Conservation (phyloP, 2,888 invertebrate genomes). For the Anarsia innoxiella region DNA sequence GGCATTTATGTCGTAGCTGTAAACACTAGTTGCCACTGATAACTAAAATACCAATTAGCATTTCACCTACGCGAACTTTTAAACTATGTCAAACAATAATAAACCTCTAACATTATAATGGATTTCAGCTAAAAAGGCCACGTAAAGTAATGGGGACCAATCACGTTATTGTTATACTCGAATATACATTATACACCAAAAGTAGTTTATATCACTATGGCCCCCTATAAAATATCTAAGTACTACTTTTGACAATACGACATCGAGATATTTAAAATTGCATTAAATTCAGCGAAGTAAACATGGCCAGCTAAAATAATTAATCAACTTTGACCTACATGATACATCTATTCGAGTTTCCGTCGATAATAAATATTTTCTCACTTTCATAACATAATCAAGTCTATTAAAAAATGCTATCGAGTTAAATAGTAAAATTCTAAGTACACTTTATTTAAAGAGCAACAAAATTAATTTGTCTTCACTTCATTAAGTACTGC, state of each 20-base stretch:
- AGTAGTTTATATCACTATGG: constrained; percentile 5
- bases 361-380: constrained; percentile 9
- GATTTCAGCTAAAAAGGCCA: constrained; percentile 35
- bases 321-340: constrained; percentile 1
- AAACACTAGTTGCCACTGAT: constrained; percentile 34
- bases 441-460: constrained; percentile 32
- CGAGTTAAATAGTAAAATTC: constrained; percentile 30
- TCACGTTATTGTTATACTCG: too few relatives aligned
- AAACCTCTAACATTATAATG: constrained; percentile 9
- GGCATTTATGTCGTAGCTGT: constrained; percentile 23
- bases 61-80: constrained; percentile 27
- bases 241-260: constrained; percentile 37
- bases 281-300: constrained; percentile 25
- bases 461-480: constrained; percentile 40
- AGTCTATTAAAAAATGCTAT: constrained; percentile 36
- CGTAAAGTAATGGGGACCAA: constrained; percentile 31
- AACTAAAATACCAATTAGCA: constrained; percentile 28
- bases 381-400: constrained; percentile 8
- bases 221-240: constrained; percentile 20
- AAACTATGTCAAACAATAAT: constrained; percentile 7
- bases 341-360: constrained; percentile 5
- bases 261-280: constrained; percentile 50
- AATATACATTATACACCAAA: not conserved
- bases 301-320: not conserved
- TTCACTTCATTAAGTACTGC: constrained; percentile 48